Conservation (phyloP, 2,113 vertebrate genomes). For the Melierax canorus region DNA sequence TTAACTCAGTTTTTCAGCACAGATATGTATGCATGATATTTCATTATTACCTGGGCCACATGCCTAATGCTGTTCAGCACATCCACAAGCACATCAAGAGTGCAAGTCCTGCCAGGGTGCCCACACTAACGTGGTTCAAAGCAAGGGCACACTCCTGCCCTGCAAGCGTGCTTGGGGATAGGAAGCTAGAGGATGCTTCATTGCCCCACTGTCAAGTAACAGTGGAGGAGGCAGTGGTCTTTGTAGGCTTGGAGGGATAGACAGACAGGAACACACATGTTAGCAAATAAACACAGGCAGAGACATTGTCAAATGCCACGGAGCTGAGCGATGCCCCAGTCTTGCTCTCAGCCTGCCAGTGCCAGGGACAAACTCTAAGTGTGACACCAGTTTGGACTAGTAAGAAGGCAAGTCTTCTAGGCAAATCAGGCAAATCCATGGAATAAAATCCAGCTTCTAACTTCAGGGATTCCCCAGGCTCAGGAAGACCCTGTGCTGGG, state of each 20-base stretch:
- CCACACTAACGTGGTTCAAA: neutral
- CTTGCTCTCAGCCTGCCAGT: neutral
- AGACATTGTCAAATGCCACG: neutral
- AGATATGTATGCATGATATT: neutral
- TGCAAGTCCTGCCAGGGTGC: neutral
- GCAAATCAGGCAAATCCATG: neutral
- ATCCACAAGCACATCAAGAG: neutral
- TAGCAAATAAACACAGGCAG: neutral
- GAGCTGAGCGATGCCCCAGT: neutral
- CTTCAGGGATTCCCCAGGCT: neutral
- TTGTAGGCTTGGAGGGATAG: neutral
- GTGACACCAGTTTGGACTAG: neutral
- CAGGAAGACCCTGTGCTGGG: neutral
- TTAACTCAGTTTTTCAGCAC: neutral
- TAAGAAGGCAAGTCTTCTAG: neutral
- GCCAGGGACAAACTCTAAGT: neutral
- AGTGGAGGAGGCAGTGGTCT: neutral
- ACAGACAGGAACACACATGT: rapidly evolving
- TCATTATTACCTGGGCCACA: neutral
- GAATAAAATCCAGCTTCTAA: neutral
- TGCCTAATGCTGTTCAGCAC: neutral
- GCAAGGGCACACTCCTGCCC: neutral
- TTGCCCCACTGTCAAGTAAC: neutral
- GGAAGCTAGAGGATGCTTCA: neutral
- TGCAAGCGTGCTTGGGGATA: rapidly evolving